Evolutionary conservation across 2,888 invertebrate genomes (phyloP), one percentile per base, ranked within the genome.

Genomic region (Octonoba sinensis): DNA sequence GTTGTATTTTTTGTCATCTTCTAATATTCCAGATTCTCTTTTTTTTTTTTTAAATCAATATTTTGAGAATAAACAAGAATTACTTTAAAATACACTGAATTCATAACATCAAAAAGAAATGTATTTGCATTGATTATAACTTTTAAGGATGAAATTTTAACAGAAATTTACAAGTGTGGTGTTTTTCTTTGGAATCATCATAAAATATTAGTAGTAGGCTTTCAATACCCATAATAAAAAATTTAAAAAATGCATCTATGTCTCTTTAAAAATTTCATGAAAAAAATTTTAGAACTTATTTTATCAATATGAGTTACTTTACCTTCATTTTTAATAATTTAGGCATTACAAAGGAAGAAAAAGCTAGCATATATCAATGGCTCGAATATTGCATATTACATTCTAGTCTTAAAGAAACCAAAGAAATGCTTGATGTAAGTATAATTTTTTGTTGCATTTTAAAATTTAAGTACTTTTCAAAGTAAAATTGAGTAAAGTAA

Each of bases 371-470:
- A 8, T 70, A 82, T 18, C 75, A 82, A 46, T 82, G 82, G 82
- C 47, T 82, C 54, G 82, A 82, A 71, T 82, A 82, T 44, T 75
- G 82, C 27, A n/a, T 76, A 20, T 62, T 76, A 20, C 56, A 73
- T 49, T 46, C 47, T 3, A 22, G 24, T 57, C 60, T 56, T 24
- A 60, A 46, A 18, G 56, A 69, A 56, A 62, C 22, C 6, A 60
- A 64, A 20, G 67, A 73, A 27, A 60, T 69, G 24, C 57, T 81
- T 15, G 36, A 54, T 13, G 79, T 81, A 69, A 69, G 69, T 54
- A 27, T 44, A 12, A 22, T 54, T 18, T 54, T 13, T 0, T 18
- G 0, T 18, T 54, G 54, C 3, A 3, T 6, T 54, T 54, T 54
- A 6, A 54, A 18, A 15, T 54, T 54, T 11, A 2, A 8, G 3